These are phyloP conservation scores for Rhyzopertha dominica DNA, from an alignment of 1,140 invertebrate genomes.

Conservation along the genomic window DNA sequence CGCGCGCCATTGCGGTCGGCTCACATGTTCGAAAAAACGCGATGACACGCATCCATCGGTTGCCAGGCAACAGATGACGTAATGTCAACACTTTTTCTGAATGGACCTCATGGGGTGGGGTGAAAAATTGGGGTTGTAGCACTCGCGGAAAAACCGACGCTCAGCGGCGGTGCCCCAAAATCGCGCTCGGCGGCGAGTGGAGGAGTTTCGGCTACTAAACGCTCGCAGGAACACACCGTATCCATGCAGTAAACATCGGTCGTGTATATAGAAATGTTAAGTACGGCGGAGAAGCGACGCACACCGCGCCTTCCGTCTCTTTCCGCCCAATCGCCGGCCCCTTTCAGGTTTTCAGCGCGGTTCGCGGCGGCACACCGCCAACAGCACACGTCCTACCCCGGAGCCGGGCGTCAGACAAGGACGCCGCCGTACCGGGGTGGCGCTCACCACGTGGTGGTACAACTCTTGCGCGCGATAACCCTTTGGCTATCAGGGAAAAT, in stretches of 20 bases:
- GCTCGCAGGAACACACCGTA: conserved; percentile 28
- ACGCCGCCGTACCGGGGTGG: conserved; percentile 26
- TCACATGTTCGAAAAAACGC: conserved; percentile 12
- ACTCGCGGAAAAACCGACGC: too few species aligned
- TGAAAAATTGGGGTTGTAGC: conserved; percentile 22
- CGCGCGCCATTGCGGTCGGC: neutral
- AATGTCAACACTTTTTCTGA: conserved; percentile 59
- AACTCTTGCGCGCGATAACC: conserved; percentile 44
- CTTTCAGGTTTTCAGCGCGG: conserved; percentile 12
- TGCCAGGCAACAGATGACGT: conserved; percentile 54
- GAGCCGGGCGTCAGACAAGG: conserved; percentile 21
- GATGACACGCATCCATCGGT: conserved; percentile 36
- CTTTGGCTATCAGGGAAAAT: conserved; percentile 44
- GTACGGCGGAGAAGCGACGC: too few species aligned
- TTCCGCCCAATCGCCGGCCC: conserved; percentile 16
- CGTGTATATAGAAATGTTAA: too few species aligned
- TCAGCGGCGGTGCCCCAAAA: too few species aligned
- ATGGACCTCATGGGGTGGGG: conserved; percentile 50
- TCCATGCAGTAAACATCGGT: conserved; percentile 36
- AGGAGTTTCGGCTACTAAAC: conserved; percentile 35
- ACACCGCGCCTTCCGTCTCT: conserved; percentile 18
- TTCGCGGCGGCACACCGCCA: neutral
- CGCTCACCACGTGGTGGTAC: conserved; percentile 33
- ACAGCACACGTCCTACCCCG: conserved; percentile 16
- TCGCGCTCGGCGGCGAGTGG: too few species aligned